Percentiles rank a stretch among this genome's conserved stretches.
These are phyloP conservation scores for Yoshiicerus persimilis DNA, from an alignment of 1,140 invertebrate genomes.

Conservation along the genomic window DNA sequence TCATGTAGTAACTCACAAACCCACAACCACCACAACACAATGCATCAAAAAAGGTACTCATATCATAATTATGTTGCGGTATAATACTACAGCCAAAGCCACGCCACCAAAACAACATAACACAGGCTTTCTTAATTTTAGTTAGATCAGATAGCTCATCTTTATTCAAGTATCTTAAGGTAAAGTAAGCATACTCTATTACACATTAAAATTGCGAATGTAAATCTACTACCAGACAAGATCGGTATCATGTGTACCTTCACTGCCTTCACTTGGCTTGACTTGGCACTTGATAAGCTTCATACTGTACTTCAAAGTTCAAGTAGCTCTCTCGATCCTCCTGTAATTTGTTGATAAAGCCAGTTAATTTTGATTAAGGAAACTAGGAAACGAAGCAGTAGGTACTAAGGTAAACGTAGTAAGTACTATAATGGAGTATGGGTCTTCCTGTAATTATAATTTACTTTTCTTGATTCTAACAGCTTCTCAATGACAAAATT, in stretches of 20 bases:
- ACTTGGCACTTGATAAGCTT: no score
- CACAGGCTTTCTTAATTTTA: no score
- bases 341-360: no score
- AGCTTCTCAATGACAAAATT: conserved; percentile 13
- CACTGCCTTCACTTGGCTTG: no score
- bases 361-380: no score
- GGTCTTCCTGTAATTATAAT: not conserved
- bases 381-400: no score
- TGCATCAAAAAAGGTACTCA: not conserved
- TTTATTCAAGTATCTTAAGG: not conserved
- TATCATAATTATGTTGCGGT: not conserved
- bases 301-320: no score
- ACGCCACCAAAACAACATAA: not conserved
- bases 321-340: no score
- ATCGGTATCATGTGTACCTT: no score
- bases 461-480: not conserved
- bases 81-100: not conserved
- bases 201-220: no score
- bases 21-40: not conserved
- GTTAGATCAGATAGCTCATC: not conserved
- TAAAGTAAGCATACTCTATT: not conserved
- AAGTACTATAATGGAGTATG: no score
- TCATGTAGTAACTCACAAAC: not conserved
- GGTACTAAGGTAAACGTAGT: not conserved
- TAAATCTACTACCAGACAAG: no score